Evolutionary conservation across 2,113 vertebrate species (phyloP), one percentile per base, ranked within the genome.

Genomic region (Illadopsis cleaveri): DNA sequence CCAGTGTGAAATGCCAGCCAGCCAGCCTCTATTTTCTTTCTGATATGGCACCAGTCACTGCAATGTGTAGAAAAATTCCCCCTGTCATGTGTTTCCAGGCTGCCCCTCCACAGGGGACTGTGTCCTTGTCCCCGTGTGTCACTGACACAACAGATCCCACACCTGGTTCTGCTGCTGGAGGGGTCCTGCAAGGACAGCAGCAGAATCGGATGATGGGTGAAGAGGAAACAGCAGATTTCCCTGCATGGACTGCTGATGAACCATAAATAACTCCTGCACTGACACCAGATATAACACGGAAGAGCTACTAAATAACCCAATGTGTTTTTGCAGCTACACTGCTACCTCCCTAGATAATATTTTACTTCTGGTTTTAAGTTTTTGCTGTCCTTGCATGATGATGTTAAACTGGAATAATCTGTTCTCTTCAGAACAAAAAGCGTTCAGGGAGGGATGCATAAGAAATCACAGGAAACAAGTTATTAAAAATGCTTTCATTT

Each of bases 301-400:
- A 82, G 28, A 70, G 68, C 91, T 96, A 89, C 56, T 91, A 86
- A 93, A 68, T 95, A 97, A 97, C 82, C 48, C 37, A 15, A n/a
- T 10, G 37, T 16, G 18, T 2, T 72, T 82, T 30, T 92, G 66
- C 20, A 12, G 40, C 42, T 38, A 42, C 56, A 20, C 7, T 91
- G 45, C 37, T 71, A 0, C 15, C 31, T 71, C 56, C 35, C 51
- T 93, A 61, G 96, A 22, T 93, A 96, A 96, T 94, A 65, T 96
- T 97, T 97, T 89, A 96, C 96, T 84, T 75, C 33, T 94, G 28
- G 31, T 78, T 94, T 93, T 47, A 86, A 64, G 24, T 45, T 83
- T 86, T 84, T 96, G 72, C 94, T 96, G 88, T 68, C 60, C 65
- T 94, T 81, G 72, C 82, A 84, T 31, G n/a, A 82, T 28, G n/a